Percentiles rank a stretch among this genome's conserved stretches.
phyloP scores from a whole-genome alignment of 1,140 invertebrate genomes.

The Spodoptera frugiperda region DNA sequence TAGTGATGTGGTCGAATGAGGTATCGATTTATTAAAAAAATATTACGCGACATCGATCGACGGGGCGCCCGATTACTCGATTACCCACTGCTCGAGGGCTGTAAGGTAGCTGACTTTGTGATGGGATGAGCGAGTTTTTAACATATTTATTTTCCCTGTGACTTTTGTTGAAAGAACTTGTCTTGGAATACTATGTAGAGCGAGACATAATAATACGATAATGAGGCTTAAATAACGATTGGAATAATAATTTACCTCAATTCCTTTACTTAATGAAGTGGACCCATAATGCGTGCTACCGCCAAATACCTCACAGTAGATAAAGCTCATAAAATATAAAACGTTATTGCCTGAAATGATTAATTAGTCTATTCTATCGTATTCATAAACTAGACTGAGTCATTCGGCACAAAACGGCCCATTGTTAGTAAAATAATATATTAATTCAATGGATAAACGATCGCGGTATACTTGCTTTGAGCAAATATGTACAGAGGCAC shows the following conservation, averaged over 20 bases:
- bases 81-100: conserved; percentile 47
- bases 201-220: neutral
- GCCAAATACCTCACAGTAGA: conserved; percentile 18
- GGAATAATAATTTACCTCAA: conserved; percentile 1
- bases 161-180: neutral
- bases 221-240: no score
- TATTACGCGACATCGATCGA: conserved; percentile 47
- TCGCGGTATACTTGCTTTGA: conserved; percentile 2
- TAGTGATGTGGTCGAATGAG: conserved; percentile 47
- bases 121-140: conserved; percentile 29
- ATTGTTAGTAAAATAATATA: conserved; percentile 38
- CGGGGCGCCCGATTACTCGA: conserved; percentile 47
- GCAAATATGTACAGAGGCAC: neutral
- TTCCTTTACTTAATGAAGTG: neutral
- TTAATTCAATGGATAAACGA: conserved; percentile 29
- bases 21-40: conserved; percentile 48
- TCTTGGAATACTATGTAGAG: neutral
- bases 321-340: conserved; percentile 34
- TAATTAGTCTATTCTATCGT: conserved; percentile 32
- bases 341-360: conserved; percentile 38
- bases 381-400: conserved; percentile 35
- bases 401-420: conserved; percentile 24
- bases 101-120: conserved; percentile 42
- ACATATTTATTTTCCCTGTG: neutral
- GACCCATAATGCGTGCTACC: conserved; percentile 14